Conservation (phyloP, 2,797 vertebrate species). For the Anguilla megastoma region DNA sequence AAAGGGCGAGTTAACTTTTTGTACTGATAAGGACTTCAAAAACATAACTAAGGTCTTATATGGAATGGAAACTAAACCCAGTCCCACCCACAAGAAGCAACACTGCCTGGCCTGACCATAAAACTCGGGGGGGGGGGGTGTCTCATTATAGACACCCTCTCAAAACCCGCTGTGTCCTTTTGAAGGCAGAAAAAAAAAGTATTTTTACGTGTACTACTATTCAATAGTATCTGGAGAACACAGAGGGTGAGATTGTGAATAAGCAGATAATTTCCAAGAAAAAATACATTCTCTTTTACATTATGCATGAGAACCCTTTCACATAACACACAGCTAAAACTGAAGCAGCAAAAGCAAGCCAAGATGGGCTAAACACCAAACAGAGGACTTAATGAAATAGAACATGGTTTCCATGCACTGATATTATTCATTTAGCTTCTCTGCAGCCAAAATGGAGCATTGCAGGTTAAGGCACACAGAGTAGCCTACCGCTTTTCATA, state of each 20-base stretch:
- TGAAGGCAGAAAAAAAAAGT: background rate
- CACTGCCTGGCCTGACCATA: background rate
- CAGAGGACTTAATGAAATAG: background rate
- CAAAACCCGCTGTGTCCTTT: background rate
- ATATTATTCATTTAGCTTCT: background rate
- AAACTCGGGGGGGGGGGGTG: background rate
- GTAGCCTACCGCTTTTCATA: background rate
- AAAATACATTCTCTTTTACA: background rate
- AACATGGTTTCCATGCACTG: background rate
- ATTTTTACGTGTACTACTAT: background rate
- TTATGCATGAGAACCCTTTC: background rate
- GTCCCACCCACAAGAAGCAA: background rate
- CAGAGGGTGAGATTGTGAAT: background rate
- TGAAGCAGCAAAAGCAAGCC: background rate
- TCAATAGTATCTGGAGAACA: background rate
- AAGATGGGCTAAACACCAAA: background rate
- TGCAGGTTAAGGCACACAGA: background rate
- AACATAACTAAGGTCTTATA: background rate
- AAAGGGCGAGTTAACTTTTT: background rate
- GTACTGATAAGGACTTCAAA: background rate
- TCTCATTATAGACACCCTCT: background rate
- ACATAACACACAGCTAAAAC: background rate
- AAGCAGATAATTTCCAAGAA: background rate
- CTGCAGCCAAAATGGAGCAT: background rate
- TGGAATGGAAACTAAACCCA: conserved; percentile 4